A percentile compares a stretch with the other conserved stretches of the same genome.
Evolutionary conservation across 2,888 invertebrate genomes (phyloP).

Genomic region (Conchocele bisecta): DNA sequence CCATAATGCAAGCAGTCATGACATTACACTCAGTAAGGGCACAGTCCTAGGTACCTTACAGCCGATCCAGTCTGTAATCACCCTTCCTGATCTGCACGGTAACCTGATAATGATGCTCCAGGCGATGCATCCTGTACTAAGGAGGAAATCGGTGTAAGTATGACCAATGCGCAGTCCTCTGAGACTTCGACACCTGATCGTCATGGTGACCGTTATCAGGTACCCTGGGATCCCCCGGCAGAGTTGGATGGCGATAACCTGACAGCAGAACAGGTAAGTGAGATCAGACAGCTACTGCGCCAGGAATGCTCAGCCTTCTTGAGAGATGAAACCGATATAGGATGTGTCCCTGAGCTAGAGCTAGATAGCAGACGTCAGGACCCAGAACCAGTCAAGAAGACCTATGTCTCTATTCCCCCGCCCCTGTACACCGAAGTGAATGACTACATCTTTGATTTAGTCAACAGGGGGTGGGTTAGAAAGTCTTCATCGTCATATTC

Average conservation of each 20-base stretch:
- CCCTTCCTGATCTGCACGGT: no score
- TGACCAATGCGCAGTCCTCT: no score
- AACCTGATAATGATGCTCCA: no score
- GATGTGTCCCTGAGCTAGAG: constrained; percentile 36
- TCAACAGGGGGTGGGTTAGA: constrained; percentile 40
- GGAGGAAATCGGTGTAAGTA: no score
- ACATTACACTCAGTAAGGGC: no score
- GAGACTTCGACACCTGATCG: no score
- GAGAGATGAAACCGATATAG: constrained; percentile 47
- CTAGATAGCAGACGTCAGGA: constrained; percentile 49
- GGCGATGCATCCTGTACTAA: no score
- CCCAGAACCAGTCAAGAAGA: constrained; percentile 36
- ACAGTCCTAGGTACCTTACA: no score
- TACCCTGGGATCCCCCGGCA: neutral
- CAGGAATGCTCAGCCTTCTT: constrained; percentile 50
- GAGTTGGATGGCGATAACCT: constrained; percentile 15
- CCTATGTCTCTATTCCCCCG: constrained; percentile 46
- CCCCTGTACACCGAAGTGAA: constrained; percentile 59
- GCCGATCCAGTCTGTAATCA: no score
- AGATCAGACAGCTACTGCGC: constrained; percentile 29
- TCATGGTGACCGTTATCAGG: no score
- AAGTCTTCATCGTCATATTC: constrained; percentile 39
- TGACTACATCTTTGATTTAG: constrained; percentile 45
- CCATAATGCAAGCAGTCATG: no score
- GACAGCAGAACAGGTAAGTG: constrained; percentile 17